A percentile compares a stretch with the other conserved stretches of the same genome.
These are phyloP conservation scores for Alloplasta piceator DNA, from an alignment of 2,888 invertebrate species.

Conservation along the genomic window DNA sequence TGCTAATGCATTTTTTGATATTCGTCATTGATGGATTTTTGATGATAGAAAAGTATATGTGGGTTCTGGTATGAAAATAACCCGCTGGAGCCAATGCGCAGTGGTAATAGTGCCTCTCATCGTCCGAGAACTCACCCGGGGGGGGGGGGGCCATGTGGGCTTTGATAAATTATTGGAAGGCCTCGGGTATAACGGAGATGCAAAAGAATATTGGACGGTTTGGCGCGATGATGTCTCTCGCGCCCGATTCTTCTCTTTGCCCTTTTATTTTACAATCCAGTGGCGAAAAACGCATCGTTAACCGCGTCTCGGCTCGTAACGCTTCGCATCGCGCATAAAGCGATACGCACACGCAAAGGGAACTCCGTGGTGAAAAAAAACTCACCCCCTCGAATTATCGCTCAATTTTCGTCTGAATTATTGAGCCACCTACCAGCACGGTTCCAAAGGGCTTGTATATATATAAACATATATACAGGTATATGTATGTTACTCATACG, in stretches of 20 bases:
- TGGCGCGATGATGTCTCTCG: constrained; percentile 11
- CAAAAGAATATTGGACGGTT: constrained; percentile 14
- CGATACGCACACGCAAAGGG: constrained; percentile 5
- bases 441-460: background rate
- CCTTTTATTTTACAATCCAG: constrained; percentile 17
- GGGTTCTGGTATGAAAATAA: background rate
- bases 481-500: too few species aligned
- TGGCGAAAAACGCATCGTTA: constrained; percentile 32
- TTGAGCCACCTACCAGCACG: background rate
- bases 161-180: constrained; percentile 37
- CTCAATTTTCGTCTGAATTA: constrained; percentile 48
- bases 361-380: constrained; percentile 18
- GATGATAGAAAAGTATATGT: constrained; percentile 25
- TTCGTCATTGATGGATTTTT: constrained; percentile 32
- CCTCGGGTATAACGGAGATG: constrained; percentile 1
- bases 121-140: background rate
- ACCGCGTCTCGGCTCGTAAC: constrained; percentile 35
- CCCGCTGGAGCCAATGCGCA: background rate
- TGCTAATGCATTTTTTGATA: background rate
- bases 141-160: background rate
- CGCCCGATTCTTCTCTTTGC: constrained; percentile 5
- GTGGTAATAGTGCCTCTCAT: background rate
- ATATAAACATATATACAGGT: background rate
- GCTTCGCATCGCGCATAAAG: constrained; percentile 36
- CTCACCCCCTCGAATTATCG: constrained; percentile 31